Evolutionary conservation across 2,113 vertebrate genomes (phyloP).

Genomic region (Myiozetetes cayanensis): DNA sequence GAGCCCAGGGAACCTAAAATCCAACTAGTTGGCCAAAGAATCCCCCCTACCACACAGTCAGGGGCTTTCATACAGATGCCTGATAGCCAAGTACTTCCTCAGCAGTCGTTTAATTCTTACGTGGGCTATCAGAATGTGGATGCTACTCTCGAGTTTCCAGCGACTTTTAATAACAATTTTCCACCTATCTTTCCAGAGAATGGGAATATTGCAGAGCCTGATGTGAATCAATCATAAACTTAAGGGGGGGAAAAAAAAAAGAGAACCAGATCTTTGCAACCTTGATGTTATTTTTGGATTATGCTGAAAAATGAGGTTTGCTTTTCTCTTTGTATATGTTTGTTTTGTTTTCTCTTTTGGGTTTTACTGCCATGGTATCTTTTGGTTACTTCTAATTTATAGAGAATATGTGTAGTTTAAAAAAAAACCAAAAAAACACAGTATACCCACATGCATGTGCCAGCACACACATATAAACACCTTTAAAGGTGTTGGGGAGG

Average conservation of each 20-base stretch:
- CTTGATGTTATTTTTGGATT: conserved; percentile 34
- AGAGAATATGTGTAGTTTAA: background rate
- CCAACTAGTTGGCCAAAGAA: conserved; percentile 74
- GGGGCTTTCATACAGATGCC: conserved; percentile 80
- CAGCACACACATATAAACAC: background rate
- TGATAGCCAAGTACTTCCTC: conserved; percentile 74
- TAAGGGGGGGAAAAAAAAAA: background rate
- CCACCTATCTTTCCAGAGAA: conserved; percentile 78
- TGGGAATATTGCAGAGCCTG: conserved; percentile 78
- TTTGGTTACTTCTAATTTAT: background rate
- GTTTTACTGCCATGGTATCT: background rate
- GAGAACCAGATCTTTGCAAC: background rate
- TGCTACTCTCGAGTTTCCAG: conserved; percentile 70
- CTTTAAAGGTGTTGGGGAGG: background rate
- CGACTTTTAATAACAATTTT: conserved; percentile 75
- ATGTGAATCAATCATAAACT: conserved; percentile 81
- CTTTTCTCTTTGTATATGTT: conserved; percentile 29
- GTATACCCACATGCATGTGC: background rate
- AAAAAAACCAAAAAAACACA: background rate
- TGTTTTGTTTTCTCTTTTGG: conserved; percentile 21
- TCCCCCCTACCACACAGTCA: conserved; percentile 70
- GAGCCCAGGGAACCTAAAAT: conserved; percentile 77
- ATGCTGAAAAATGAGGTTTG: conserved; percentile 26
- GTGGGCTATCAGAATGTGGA: conserved; percentile 75
- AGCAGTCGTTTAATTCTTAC: conserved; percentile 79